Evolutionary conservation across 2,888 invertebrate genomes (phyloP), one percentile per base, ranked within the genome.

Genomic region (Seira sanloemensis): DNA sequence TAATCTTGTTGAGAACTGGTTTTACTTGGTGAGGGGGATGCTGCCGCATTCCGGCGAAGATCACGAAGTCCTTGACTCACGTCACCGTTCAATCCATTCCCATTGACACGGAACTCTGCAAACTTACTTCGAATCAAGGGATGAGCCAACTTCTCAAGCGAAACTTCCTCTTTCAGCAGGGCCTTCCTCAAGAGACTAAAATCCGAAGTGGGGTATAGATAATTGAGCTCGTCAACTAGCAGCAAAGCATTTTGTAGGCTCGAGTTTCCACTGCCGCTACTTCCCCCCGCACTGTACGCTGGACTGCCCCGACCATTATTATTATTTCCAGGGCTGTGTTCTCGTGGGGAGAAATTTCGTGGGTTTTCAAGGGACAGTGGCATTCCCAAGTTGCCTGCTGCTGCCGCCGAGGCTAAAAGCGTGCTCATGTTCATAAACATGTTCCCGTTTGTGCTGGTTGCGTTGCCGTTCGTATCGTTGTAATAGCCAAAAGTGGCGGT

Each of bases 211-310:
- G 89, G 89, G 75, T 89, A 88, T 25, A 88, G 54, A 54, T 85
- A 86, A 19, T 80, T 86, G 12, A 89, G 83, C 71, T 89, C 89
- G 77, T 89, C 89, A 9, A 89, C 82, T 12, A 89, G 76, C 25
- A 87, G 84, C 21, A 87, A 46, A 12, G 85, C 86, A 24, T 80
- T 85, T 25, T 85, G 82, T 21, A 78, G 46, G 46, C 26, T 74
- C 12, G 78, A 46, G 23, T 25, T 66, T 25, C 80, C 85, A 9
- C 80, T 77, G 0, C 77, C 78, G 69, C 84, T 84, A 24, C 78
- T 82, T 0, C 74, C 77, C 21, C 81, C 78, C 0, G 50, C 69
- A 77, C 54, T 65, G 18, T 75, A 84, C 21, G 78, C 73, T 67
- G 65, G 73, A 46, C 76, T 78, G 26, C 77, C 67, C 65, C 78